Evolutionary conservation across 2,113 vertebrate species (phyloP), one percentile per base, ranked within the genome.

Genomic region (Illadopsis cleaveri): DNA sequence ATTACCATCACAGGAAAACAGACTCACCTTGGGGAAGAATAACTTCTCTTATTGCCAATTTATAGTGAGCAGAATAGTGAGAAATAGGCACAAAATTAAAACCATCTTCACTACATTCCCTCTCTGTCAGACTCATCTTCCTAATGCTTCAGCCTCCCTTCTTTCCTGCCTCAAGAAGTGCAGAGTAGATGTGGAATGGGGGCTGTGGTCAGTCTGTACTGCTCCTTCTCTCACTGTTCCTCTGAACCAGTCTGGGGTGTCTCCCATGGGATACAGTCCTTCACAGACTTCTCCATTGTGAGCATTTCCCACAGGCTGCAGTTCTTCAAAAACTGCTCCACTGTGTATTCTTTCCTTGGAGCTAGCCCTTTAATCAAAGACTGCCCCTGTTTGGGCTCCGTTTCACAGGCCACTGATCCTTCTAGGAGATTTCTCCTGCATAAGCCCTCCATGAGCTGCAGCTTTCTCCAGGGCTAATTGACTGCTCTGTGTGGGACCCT

Each of bases 181-280:
- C 25, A 27, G 42, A 45, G 10, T 37, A 42, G 6, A 44, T 54
- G 56, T 4, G 11, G 10, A 30, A 71, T 30, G 22, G 14, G 5
- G 4, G 10, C 12, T 92, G 20, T 37, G 24, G 12, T 61, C 22
- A 50, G 33, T 42, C 21, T 57, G 27, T 38, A 47, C 12, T 50
- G 15, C 18, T 85, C 18, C 47, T 35, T 56, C 45, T 66, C 47
- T 28, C 1, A 0, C 8, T 48, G 5, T 25, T 88, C 33, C 5
- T 21, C 33, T 50, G 33, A 25, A 54, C 5, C 15, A 15, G 4
- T 1, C 4, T 17, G 10, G 14, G 1, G 1, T 38, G 3, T 57
- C 19, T 47, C 27, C 27, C 44, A 31, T 3, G 1, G 54, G 5
- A 33, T 69, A 28, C 7, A 73, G 44, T 51, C 30, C 58, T 60